These are phyloP conservation scores for Ptychobarbus kaznakovi DNA, from an alignment of 2,797 vertebrate species.

Conservation along the genomic window DNA sequence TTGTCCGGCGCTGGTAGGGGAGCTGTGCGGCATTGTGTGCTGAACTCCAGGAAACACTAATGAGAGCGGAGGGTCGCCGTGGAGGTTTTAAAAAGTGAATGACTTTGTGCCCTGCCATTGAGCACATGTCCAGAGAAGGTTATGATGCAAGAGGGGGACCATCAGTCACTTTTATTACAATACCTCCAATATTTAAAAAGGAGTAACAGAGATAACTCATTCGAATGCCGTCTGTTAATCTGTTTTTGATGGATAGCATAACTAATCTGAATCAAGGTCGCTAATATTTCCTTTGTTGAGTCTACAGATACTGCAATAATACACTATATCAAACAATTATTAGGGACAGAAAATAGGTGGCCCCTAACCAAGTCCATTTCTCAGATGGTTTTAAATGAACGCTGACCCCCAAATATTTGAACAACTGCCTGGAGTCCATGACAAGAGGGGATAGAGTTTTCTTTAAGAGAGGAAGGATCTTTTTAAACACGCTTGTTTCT, in stretches of 20 bases:
- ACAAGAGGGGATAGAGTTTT: conserved; percentile 39
- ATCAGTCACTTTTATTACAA: conserved; percentile 51
- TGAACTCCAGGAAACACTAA: conserved; percentile 23
- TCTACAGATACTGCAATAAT: conserved; percentile 27
- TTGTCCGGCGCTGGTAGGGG: conserved; percentile 39
- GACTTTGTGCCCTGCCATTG: conserved; percentile 43
- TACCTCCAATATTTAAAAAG: conserved; percentile 41
- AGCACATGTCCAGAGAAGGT: conserved; percentile 44
- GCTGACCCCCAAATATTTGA: conserved; percentile 46
- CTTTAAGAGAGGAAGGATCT: conserved; percentile 39
- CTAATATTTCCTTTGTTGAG: conserved; percentile 46
- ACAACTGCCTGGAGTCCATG: conserved; percentile 24
- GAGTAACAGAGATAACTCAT: conserved; percentile 29
- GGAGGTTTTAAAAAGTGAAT: conserved; percentile 13
- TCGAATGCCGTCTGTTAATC: conserved; percentile 35
- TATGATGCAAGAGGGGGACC: conserved; percentile 36
- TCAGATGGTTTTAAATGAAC: conserved; percentile 30
- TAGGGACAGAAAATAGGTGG: conserved; percentile 22
- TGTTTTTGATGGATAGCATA: conserved; percentile 21
- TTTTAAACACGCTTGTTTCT: conserved; percentile 41
- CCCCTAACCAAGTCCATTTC: conserved; percentile 35
- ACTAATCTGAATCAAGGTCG: conserved; percentile 35
- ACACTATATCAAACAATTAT: conserved; percentile 28
- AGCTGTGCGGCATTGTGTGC: conserved; percentile 30
- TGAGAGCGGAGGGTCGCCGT: conserved; percentile 33